Evolutionary conservation across 1,140 invertebrate genomes (phyloP), one percentile per base, ranked within the genome.

Genomic region (Leptinotarsa undecemlineata): DNA sequence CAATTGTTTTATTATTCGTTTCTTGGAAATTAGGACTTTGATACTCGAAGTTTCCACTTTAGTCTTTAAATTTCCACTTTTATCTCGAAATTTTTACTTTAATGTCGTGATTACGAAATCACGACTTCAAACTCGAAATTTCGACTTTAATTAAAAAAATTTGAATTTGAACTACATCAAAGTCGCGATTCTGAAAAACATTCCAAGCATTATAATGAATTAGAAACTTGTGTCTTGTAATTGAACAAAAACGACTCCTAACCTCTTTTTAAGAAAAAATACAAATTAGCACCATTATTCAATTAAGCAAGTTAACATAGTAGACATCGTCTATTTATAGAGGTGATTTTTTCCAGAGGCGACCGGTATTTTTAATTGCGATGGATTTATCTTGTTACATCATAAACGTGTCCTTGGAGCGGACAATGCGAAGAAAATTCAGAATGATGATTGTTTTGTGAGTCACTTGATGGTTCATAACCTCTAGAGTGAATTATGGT

Each of bases 341-440:
- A 42, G 42, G 66, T 68, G 66, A 68, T 68, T 68, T 68, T 68
- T 68, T 68, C n/a, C 33, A 68, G n/a, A 68, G 66, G 26, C 33
- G 66, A 68, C n/a, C 19, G 33, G 33, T 47, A 47, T 42, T 42
- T 68, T 47, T 68, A 68, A 26, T 13, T 26, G 2, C 23, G 23
- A 68, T 42, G 17, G 66, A 68, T 68, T 68, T 68, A 68, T 68
- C 17, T 68, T 42, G 42, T 68, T 68, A 42, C 66, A 68, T 68
- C 66, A 68, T 68, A 68, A 33, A 47, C 19, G 15, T 33, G 66
- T 15, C 66, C 66, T 68, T 68, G 66, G 33, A 57, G 15, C 51
- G 51, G n/a, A 57, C 51, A 57, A 6, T 68, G 33, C 33, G 23
- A 68, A 8, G 23, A 68, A 42, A 68, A 68, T 68, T 42, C 66